Evolutionary conservation across 2,113 vertebrate genomes (phyloP).

Genomic region (Phaethon lepturus): DNA sequence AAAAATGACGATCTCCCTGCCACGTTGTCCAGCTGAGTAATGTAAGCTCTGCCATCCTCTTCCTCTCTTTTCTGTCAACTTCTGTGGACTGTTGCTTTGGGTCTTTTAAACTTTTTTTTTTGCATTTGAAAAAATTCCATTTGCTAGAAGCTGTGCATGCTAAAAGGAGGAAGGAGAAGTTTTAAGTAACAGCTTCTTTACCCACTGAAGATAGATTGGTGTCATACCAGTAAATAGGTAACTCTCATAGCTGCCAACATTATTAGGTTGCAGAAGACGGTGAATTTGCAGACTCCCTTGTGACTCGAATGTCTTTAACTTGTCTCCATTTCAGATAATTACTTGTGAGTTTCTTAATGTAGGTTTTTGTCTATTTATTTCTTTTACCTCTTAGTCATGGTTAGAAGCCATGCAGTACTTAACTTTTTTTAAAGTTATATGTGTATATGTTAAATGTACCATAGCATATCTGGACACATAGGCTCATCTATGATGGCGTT

Average conservation of each 20-base stretch:
- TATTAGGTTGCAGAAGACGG: constrained; percentile 69
- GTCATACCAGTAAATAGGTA: constrained; percentile 69
- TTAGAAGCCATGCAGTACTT: not conserved
- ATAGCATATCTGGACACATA: not conserved
- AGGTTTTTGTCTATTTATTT: constrained; percentile 1
- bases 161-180: constrained; percentile 1
- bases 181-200: constrained; percentile 50
- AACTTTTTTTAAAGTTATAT: not conserved
- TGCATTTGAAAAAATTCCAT: constrained; percentile 15
- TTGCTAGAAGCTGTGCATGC: not conserved
- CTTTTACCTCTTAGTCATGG: not conserved
- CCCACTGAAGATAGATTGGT: constrained; percentile 45
- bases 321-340: too few species aligned
- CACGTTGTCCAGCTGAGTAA: not conserved
- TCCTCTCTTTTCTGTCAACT: not conserved
- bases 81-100: not conserved
- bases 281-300: constrained; percentile 65
- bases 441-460: not conserved
- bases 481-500: not conserved
- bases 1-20: not conserved
- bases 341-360: not conserved
- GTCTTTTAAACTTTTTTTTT: not conserved
- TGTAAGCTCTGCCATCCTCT: not conserved
- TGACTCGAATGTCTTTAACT: constrained; percentile 61
- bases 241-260: constrained; percentile 45